Evolutionary conservation across 2,113 vertebrate genomes (phyloP), one percentile per base, ranked within the genome.

Genomic region (Peromyscus leucopus): DNA sequence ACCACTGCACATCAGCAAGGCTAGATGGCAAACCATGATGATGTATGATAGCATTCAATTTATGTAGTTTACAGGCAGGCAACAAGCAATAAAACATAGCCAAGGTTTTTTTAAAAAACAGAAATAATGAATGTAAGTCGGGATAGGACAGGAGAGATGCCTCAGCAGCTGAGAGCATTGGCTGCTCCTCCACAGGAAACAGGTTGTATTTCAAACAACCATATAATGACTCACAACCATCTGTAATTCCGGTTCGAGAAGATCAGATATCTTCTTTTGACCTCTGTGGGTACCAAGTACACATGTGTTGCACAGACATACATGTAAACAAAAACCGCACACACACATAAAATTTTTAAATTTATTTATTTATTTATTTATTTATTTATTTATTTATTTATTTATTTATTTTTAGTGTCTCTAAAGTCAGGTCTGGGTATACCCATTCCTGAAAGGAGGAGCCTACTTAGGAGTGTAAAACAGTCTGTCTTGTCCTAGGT

Each of bases 61-160:
- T 87, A 87, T 48, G 63, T 80, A 85, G 31, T 46, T 74, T 88
- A 89, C 86, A 71, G 4, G 28, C 39, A 93, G 61, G 63, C 33
- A 91, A 86, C 24, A 94, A 57, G 80, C 85, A 96, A 85, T 55
- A 94, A 78, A 42, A 72, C 31, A 39, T 15, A 95, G 12, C 83
- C 72, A 92, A 94, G 80, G 65, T 24, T 22, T 76, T 88, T 51
- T 76, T 93, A 72, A 88, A 69, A 36, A 55, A 55, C 55, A 48
- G 12, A 55, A 55, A 88, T 22, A 83, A 28, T 83, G 80, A 83
- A 39, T 39, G n/a, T 15, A 61, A 63, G n/a, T 63, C n/a, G 10
- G n/a, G n/a, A 28, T 4, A 51, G 31, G 7, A 21, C 63, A 26
- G 21, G 46, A 51, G 46, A 87, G 42, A 69, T 7, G 31, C 28